Conservation (phyloP, 2,888 invertebrate species). For the Trilocha varians region DNA sequence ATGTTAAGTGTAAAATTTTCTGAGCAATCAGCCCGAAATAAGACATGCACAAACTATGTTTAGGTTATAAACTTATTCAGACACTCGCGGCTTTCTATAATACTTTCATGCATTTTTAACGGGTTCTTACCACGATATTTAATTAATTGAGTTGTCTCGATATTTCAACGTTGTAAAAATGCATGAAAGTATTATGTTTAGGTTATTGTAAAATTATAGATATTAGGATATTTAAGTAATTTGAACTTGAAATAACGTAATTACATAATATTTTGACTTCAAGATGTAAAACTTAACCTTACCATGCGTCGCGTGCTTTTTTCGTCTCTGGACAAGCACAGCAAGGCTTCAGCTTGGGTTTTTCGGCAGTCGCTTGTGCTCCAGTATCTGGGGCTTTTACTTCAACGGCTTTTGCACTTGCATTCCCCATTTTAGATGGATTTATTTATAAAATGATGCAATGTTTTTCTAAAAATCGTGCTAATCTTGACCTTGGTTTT, state of each 20-base stretch:
- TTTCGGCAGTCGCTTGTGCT: constrained; percentile 56
- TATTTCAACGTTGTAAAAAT: too few species aligned
- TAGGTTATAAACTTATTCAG: too few species aligned
- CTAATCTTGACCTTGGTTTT: background rate
- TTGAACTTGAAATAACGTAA: constrained; percentile 5
- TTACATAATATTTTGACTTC: constrained; percentile 12
- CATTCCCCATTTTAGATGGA: constrained; percentile 47
- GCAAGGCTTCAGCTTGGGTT: constrained; percentile 92
- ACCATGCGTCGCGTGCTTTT: constrained; percentile 92
- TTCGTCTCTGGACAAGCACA: constrained; percentile 99
- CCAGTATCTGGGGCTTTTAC: constrained; percentile 39
- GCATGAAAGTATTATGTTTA: too few species aligned
- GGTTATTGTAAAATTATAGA: too few species aligned
- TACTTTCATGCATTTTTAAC: too few species aligned
- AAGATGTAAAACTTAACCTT: constrained; percentile 46
- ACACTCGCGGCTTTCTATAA: too few species aligned
- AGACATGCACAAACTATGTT: too few species aligned
- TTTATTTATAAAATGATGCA: constrained; percentile 3
- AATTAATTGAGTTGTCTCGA: too few species aligned
- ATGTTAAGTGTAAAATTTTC: too few species aligned
- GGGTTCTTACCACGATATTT: too few species aligned
- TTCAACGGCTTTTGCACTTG: constrained; percentile 58
- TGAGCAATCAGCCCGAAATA: too few species aligned
- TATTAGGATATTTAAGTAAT: too few species aligned
- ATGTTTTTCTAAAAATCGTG: background rate